Evolutionary conservation across 2,888 invertebrate genomes (phyloP).

Genomic region (Scaptomyza tumidula): DNA sequence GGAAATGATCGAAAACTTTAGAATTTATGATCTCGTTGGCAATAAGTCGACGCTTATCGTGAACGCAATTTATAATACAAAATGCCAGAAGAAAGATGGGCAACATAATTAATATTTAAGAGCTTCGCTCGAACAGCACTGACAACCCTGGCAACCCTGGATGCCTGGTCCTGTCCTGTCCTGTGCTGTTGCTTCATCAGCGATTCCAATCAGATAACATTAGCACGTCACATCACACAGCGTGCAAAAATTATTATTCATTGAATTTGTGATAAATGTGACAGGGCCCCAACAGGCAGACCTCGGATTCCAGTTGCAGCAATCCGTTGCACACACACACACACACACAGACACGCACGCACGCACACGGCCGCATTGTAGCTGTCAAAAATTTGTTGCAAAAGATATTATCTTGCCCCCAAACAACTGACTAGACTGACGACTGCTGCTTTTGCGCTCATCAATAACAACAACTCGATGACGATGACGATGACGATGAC

Average conservation of each 20-base stretch:
- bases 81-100: conserved; percentile 62
- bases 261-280: conserved; percentile 84
- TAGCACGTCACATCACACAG: conserved; percentile 83
- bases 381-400: conserved; percentile 83
- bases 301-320: conserved; percentile 28
- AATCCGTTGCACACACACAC: no score
- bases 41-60: conserved; percentile 74
- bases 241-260: conserved; percentile 84
- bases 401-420: conserved; percentile 80
- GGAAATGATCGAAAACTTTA: conserved; percentile 63
- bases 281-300: conserved; percentile 77
- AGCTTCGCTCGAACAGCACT: conserved; percentile 15
- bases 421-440: conserved; percentile 40
- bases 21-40: conserved; percentile 51
- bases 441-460: conserved; percentile 63
- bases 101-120: conserved; percentile 82
- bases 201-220: conserved; percentile 83
- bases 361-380: conserved; percentile 61
- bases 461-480: conserved; percentile 67
- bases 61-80: conserved; percentile 78
- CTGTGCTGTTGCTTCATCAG: conserved; percentile 70
- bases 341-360: conserved; percentile 10
- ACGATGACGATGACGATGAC: no score
- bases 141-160: no score
- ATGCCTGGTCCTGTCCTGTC: neutral